Percentiles rank a stretch among this genome's conserved stretches.
Conservation (phyloP, 2,797 vertebrate species). For the Avahi laniger region DNA sequence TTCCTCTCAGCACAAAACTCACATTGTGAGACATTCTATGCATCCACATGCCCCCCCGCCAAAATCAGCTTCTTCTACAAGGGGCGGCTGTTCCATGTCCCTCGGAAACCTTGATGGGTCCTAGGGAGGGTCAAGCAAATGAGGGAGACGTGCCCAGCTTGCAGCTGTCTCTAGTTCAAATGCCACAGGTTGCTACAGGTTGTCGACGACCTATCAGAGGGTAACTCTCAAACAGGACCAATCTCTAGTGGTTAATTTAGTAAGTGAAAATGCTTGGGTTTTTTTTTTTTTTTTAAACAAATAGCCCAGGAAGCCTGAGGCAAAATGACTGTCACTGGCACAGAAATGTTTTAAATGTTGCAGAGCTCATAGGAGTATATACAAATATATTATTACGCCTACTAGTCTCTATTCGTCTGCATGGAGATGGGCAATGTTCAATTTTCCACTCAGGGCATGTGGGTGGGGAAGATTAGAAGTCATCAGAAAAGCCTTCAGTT, state of each 20-base stretch:
- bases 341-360: neutral
- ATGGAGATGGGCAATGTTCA: neutral
- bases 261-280: neutral
- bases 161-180: neutral
- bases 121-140: neutral
- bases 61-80: neutral
- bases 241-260: neutral
- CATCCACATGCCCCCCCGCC: rapidly evolving
- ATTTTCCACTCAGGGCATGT: neutral
- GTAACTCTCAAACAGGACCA: neutral
- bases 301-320: neutral
- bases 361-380: neutral
- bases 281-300: neutral
- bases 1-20: neutral
- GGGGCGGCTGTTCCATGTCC: neutral
- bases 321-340: neutral
- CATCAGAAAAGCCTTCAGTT: neutral
- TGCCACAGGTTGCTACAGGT: neutral
- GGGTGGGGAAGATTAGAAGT: neutral
- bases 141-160: neutral
- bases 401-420: neutral
- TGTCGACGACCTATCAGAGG: neutral
- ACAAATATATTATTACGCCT: neutral
- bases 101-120: neutral
- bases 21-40: neutral